These are phyloP conservation scores for Cryptotis parvus DNA, from an alignment of 2,113 vertebrate genomes.

Conservation along the genomic window DNA sequence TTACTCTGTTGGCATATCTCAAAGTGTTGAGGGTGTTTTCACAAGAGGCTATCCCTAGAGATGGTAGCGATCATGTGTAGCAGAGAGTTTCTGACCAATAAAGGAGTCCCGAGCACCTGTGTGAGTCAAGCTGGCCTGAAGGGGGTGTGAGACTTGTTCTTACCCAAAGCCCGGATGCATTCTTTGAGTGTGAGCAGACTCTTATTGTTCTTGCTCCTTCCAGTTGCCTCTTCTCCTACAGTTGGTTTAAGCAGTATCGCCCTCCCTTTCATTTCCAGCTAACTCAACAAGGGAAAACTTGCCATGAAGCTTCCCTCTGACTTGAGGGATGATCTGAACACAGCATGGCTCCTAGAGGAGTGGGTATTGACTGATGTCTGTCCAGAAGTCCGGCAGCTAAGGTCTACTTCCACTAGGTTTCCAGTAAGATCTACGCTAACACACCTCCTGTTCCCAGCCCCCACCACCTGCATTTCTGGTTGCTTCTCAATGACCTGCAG, in stretches of 20 bases:
- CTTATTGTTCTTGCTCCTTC: conserved; percentile 93
- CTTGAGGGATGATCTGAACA: conserved; percentile 93
- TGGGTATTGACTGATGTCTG: conserved; percentile 93
- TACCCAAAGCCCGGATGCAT: conserved; percentile 91
- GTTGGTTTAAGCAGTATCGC: conserved; percentile 90
- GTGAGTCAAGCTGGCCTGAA: conserved; percentile 94
- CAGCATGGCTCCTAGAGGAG: conserved; percentile 91
- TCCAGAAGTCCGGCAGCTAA: conserved; percentile 90
- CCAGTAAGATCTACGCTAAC: conserved; percentile 89
- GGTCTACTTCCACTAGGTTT: conserved; percentile 90
- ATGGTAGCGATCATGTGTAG: conserved; percentile 93
- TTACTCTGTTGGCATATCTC: conserved; percentile 89
- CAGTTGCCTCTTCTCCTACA: conserved; percentile 91
- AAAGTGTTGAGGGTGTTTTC: conserved; percentile 92
- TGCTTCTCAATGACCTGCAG: conserved; percentile 92
- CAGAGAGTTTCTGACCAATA: conserved; percentile 93
- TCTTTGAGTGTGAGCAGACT: conserved; percentile 93
- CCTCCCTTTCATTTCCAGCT: conserved; percentile 92
- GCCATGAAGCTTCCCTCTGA: conserved; percentile 88
- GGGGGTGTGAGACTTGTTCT: conserved; percentile 91
- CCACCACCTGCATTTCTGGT: conserved; percentile 93
- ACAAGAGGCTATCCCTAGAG: conserved; percentile 90
- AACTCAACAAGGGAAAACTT: conserved; percentile 93
- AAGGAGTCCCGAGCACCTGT: conserved; percentile 94
- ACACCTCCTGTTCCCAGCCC: conserved; percentile 90